Percentiles rank a stretch among this genome's conserved stretches.
These are phyloP conservation scores for Hiodon alosoides DNA, from an alignment of 2,113 vertebrate genomes.

Conservation along the genomic window DNA sequence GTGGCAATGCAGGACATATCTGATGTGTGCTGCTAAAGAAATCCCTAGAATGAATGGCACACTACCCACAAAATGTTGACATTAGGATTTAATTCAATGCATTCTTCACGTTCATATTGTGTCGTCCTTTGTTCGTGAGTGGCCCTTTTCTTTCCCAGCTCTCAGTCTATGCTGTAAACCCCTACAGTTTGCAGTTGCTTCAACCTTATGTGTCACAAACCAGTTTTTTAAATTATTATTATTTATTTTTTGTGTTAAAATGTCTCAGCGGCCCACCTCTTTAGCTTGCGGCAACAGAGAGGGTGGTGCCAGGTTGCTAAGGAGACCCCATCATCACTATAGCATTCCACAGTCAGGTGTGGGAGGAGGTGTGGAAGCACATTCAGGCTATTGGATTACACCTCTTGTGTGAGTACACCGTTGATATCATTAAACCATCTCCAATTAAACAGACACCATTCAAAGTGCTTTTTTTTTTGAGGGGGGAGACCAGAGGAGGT, in stretches of 20 bases:
- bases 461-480: neutral
- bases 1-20: too few relatives aligned
- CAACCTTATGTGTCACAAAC: neutral
- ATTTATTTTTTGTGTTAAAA: neutral
- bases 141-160: neutral
- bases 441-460: neutral
- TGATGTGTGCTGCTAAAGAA: too few relatives aligned
- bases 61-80: too few relatives aligned
- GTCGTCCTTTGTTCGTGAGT: neutral
- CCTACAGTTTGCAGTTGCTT: neutral
- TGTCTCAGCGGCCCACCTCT: neutral
- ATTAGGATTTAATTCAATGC: neutral
- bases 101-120: neutral
- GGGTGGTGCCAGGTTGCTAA: neutral
- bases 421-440: neutral
- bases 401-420: neutral
- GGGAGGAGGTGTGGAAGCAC: neutral
- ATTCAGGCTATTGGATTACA: neutral
- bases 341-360: conserved; percentile 1
- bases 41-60: too few relatives aligned
- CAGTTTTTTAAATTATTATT: conserved; percentile 7
- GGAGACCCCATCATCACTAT: conserved; percentile 10
- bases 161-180: neutral
- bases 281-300: neutral
- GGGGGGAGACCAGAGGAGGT: too few relatives aligned